A percentile compares a stretch with the other conserved stretches of the same genome.
Evolutionary conservation across 2,797 vertebrate species (phyloP).

Genomic region (Paguma larvata): DNA sequence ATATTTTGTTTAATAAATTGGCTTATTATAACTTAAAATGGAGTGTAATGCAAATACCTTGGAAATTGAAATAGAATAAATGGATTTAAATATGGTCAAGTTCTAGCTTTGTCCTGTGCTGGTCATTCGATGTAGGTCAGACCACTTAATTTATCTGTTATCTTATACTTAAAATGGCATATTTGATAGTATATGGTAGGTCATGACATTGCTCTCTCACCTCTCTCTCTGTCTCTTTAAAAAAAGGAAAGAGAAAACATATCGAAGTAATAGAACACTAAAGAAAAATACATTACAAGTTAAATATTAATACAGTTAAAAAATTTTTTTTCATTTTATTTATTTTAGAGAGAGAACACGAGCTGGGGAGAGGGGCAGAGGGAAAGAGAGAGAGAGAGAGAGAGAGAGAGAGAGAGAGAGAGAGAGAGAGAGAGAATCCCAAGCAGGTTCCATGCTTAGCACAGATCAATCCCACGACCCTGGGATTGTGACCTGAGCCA

Average conservation of each 20-base stretch:
- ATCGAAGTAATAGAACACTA: neutral
- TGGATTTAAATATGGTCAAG: neutral
- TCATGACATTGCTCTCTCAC: neutral
- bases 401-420: too few species aligned
- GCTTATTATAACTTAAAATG: neutral
- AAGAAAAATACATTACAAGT: neutral
- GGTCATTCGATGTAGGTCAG: neutral
- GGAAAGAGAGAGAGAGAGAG: too few species aligned
- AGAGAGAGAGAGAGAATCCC: too few species aligned
- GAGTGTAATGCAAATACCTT: neutral
- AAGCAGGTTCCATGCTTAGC: too few species aligned
- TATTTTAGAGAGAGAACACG: too few species aligned
- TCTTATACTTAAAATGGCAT: neutral
- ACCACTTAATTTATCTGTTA: neutral
- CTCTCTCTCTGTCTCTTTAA: neutral
- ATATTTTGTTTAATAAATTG: neutral
- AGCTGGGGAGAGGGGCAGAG: too few species aligned
- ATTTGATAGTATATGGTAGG: neutral
- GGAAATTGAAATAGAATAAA: neutral
- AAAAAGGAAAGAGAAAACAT: neutral
- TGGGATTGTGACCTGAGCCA: too few species aligned
- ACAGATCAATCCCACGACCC: too few species aligned
- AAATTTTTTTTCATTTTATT: too few species aligned
- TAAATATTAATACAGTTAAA: neutral
- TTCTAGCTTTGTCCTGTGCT: neutral